Evolutionary conservation across 2,113 vertebrate genomes (phyloP), one percentile per base, ranked within the genome.

Genomic region (Alethe diademata): DNA sequence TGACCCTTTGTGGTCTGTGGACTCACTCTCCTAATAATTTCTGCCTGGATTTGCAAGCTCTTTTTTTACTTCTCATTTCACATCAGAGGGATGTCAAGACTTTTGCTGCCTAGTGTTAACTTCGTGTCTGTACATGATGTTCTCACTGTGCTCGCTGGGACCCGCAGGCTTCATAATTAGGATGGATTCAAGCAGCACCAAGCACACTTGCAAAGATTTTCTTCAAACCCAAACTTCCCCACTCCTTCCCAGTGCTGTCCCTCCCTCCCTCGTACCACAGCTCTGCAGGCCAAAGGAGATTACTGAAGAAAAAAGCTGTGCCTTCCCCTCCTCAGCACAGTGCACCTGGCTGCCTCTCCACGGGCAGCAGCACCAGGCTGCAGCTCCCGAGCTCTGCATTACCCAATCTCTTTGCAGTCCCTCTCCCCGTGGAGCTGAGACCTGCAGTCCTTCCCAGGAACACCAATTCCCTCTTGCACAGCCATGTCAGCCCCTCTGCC

Each of bases 121-220:
- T 97, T 86, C 89, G 87, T 75, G 83, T 78, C 89, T 74, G 73
- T 72, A 96, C 92, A 75, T 3, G 61, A 95, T 96, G 95, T 94
- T 92, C 95, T 94, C 76, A 1, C 85, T 40, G 78, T 0, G 83
- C 84, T 80, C 86, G 6, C 69, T 10, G 81, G 86, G 85, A 97
- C 88, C 91, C 0, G 7, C 58, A 11, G 72, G 56, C 69, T 91
- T 76, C 72, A 42, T 90, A 94, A 95, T 93, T 78, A 95, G 88
- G 76, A 82, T 6, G 29, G 66, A 89, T 90, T 90, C 90, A 28
- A 86, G 87, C 57, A 91, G 74, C 80, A 91, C 80, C 94, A 54
- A 82, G 75, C 25, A 14, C 45, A 19, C n/a, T 72, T 25, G 25
- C 70, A 87, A 88, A 83, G 90, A 54, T 75, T 58, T 57, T 58